A percentile compares a stretch with the other conserved stretches of the same genome.
Conservation (phyloP, 2,888 invertebrate species). For the Melipona beecheii region DNA sequence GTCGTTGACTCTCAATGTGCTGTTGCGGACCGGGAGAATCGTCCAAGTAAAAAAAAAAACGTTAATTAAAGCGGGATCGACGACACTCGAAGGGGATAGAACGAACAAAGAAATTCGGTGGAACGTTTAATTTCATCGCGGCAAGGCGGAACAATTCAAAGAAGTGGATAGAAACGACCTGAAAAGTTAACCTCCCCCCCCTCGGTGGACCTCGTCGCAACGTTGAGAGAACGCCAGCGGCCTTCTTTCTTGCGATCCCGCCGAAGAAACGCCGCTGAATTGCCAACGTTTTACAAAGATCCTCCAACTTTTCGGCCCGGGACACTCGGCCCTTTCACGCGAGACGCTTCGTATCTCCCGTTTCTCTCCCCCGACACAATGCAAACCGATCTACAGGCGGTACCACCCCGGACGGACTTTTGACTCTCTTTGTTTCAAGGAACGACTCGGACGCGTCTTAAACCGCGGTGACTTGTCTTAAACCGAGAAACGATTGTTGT, state of each 20-base stretch:
- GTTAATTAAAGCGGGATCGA: slow-evolving; percentile 14
- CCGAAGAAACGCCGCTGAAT: slow-evolving; percentile 41
- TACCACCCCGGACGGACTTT: slow-evolving; percentile 3
- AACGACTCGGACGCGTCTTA: not conserved
- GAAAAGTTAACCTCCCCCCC: slow-evolving; percentile 38
- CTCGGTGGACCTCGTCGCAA: not conserved
- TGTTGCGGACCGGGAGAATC: not conserved
- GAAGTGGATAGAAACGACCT: slow-evolving; percentile 39
- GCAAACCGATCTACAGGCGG: slow-evolving; percentile 45
- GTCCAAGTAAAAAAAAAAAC: not conserved
- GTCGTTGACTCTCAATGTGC: not conserved
- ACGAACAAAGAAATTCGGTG: slow-evolving; percentile 23
- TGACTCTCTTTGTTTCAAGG: not conserved
- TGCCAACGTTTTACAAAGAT: slow-evolving; percentile 54
- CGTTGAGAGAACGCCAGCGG: slow-evolving; percentile 50
- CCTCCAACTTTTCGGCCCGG: slow-evolving; percentile 45
- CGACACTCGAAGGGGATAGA: not conserved
- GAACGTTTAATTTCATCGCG: slow-evolving; percentile 44
- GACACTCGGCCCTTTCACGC: slow-evolving; percentile 50
- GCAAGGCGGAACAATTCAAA: slow-evolving; percentile 10
- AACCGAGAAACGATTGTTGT: not conserved
- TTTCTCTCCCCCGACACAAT: slow-evolving; percentile 30
- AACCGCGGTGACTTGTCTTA: not conserved
- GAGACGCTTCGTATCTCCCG: slow-evolving; percentile 7
- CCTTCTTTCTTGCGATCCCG: slow-evolving; percentile 46